Evolutionary conservation across 1,140 invertebrate species (phyloP).

Genomic region (Apocrypta bakeri): DNA sequence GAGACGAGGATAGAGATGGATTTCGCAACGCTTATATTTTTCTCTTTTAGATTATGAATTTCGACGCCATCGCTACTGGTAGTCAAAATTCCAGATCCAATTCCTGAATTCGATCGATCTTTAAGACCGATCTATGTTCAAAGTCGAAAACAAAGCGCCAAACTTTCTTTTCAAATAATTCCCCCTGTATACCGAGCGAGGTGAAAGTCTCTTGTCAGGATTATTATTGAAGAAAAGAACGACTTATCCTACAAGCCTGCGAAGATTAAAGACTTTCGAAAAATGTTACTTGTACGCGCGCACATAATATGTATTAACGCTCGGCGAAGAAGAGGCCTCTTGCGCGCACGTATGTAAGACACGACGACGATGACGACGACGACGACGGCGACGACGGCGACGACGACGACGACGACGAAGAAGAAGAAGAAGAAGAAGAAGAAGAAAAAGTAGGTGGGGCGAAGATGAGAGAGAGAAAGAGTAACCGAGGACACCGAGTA

Average conservation of each 20-base stretch:
- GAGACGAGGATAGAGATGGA: not conserved
- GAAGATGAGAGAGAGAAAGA: conserved; percentile 52
- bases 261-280: conserved; percentile 18
- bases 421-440: not conserved
- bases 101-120: too few relatives aligned
- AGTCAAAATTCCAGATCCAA: too few relatives aligned
- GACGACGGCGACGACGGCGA: too few relatives aligned
- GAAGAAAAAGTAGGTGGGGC: conserved; percentile 40
- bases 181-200: too few relatives aligned
- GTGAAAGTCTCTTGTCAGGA: not conserved
- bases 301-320: not conserved
- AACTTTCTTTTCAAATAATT: too few relatives aligned
- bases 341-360: too few relatives aligned
- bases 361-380: too few relatives aligned
- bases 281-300: conserved; percentile 28
- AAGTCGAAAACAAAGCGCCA: too few relatives aligned
- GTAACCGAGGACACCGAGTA: conserved; percentile 65
- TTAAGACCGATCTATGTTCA: too few relatives aligned
- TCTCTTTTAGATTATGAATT: not conserved
- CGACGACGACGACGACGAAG: not conserved
- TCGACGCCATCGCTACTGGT: not conserved
- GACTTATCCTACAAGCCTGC: not conserved
- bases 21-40: not conserved
- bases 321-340: not conserved
- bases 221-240: conserved; percentile 44